Base-by-base conservation (phyloP, 2,797 vertebrate genomes). In the Eupleurogrammus muticus region DNA sequence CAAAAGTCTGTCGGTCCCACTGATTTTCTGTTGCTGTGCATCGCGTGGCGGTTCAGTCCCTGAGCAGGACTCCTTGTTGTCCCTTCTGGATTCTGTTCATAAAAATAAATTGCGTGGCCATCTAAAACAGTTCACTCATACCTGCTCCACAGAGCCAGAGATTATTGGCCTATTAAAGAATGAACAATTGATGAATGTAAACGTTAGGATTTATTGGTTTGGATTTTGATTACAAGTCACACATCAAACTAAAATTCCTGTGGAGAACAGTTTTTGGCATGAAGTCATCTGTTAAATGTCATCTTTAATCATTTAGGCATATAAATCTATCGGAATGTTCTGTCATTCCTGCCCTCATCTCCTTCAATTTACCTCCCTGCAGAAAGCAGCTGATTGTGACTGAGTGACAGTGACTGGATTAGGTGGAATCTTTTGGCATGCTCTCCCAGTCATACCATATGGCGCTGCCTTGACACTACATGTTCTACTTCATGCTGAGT, bases 381-480 rank as follows among this genome's bases (percentile, higher is more conserved):
- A 55, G 16, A 71, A 78, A 21, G 55, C 49, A 50, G 55, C 55
- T 64, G 58, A 75, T 80, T 59, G 47, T 73, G 71, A 79, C 70
- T 51, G 56, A 70, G 64, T 48, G 64, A 67, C 46, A 59, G 55
- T 82, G 77, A 73, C 64, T 56, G 63, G 63, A 63, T 52, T 49
- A 62, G 77, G 80, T 80, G 60, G 70, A 71, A 87, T 81, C 59
- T 86, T 86, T 65, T 87, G 83, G 85, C 80, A 50, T 51, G 36
- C 47, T 69, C 54, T 73, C 72, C 64, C 16, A 81, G 65, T 77
- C 53, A 28, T 50, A 70, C 81, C 80, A 86, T 79, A 87, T 85
- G 83, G 77, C 58, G 54, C 53, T 62, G 74, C 70, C 53, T 84
- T 85, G 80, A 84, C 83, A 69, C 49, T 51, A 71, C 34, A 72